Base-by-base conservation (phyloP, 2,888 invertebrate genomes). In the Dynastes grantii region DNA sequence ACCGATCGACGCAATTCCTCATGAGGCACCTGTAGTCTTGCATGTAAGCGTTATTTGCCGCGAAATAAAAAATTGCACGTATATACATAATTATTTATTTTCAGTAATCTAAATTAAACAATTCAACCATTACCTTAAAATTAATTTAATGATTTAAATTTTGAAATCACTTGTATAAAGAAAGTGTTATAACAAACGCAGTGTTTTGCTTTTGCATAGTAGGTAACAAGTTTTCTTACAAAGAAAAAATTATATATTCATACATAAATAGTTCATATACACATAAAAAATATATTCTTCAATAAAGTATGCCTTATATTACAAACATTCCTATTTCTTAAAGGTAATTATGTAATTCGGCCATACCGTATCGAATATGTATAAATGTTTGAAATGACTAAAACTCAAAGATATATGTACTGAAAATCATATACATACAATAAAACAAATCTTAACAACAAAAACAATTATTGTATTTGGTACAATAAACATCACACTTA, bases 401-500 rank as follows among this genome's bases (percentile, higher is more conserved):
- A 63, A 29, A 63, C n/a, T 4, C 63, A 63, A 5, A 27, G 22
- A 61, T 61, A 27, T 29, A 61, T 32, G 29, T 13, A 63, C 32
- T 27, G 8, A 63, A 63, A 63, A 9, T 63, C 63, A 32, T 68
- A 51, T 51, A 68, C 68, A 63, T 61, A 75, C 49, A 61, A 49
- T 40, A 75, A 68, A 75, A 75, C 61, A 61, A 67, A 32, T 55
- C 55, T 77, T 67, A 70, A 76, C 76, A 79, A 78, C 73, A 40
- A 78, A 78, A 79, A 76, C 68, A 79, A 76, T 73, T 73, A 76
- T 58, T 67, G 68, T 79, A 79, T 79, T 79, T 79, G 79, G 79
- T 79, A 79, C 79, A 77, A 77, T 76, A 76, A 76, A 68, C 49
- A 79, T 79, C 79, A 79, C 79, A 75, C 76, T 76, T 64, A 65